Base-by-base conservation (phyloP, 2,888 invertebrate species). In the Lasius fuliginosus region DNA sequence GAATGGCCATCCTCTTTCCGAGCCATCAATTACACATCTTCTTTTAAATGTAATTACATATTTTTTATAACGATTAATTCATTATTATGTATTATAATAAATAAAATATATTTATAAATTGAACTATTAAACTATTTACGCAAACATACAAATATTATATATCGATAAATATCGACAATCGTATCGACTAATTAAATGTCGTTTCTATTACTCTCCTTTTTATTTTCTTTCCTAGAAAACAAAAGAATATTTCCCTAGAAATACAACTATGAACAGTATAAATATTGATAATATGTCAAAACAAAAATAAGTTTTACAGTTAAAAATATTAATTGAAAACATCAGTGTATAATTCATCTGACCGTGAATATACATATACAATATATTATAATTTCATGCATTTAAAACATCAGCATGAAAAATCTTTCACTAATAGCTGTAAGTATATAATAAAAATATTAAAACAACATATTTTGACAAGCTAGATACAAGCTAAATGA, bases 361-460 rank as follows among this genome's bases (percentile, higher is more conserved):
- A 64, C 23, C 1, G n/a, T 42, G 42, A 46, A 68, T 49, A 5
- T 18, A 36, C n/a, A 30, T 30, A 30, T 46, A 11, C 4, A 60
- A 18, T 60, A 0, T 9, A 30, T 42, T 49, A 64, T 15, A 56
- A 53, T 71, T 69, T 30, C 12, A 0, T 33, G 1, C 33, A 30
- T 33, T 42, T 60, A n/a, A 18, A 0, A 60, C 11, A n/a, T 74
- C 60, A 46, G 12, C 11, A 74, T 60, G 30, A 42, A 12, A 30
- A 62, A 74, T 60, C 30, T 42, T 73, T 74, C 42, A 36, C 18
- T 40, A 27, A 58, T 15, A 11, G 8, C 9, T 1, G 74, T 74
- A 74, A 74, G 74, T 73, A 53, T 36, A 23, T 36, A 71, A 36
- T 36, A 73, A 73, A 42, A 23, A 53, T n/a, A 71, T 60, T n/a